phyloP scores from a whole-genome alignment of 2,888 invertebrate species.

The Drosophila austrosaltans region DNA sequence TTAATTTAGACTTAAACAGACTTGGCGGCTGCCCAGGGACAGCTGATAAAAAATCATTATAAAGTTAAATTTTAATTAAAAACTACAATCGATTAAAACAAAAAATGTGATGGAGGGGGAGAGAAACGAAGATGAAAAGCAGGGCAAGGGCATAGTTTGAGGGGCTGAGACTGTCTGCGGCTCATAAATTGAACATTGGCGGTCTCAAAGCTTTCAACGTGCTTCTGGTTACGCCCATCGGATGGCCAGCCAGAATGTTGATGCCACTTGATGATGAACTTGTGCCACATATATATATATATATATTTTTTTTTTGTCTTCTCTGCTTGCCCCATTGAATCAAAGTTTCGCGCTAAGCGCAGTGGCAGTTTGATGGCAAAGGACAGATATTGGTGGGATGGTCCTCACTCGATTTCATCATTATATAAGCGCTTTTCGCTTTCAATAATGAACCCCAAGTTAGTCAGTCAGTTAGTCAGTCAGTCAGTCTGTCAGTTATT shows the following conservation, averaged over 20 bases:
- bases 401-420: conserved; percentile 34
- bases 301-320: conserved; percentile 10
- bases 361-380: conserved; percentile 70
- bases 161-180: conserved; percentile 66
- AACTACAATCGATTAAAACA: conserved; percentile 73
- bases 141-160: conserved; percentile 25
- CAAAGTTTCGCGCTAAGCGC: conserved; percentile 49
- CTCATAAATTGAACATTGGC: conserved; percentile 74
- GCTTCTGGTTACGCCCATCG: conserved; percentile 50
- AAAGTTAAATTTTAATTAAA: conserved; percentile 82
- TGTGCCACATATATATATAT: conserved; percentile 78
- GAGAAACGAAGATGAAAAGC: conserved; percentile 24
- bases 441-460: conserved; percentile 65
- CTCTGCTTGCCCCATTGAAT: conserved; percentile 42
- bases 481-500: conserved; percentile 11
- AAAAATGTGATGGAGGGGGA: neutral
- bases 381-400: conserved; percentile 53
- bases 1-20: conserved; percentile 79
- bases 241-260: conserved; percentile 10
- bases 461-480: conserved; percentile 7
- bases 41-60: conserved; percentile 83
- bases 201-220: conserved; percentile 71
- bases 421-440: conserved; percentile 70
- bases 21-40: conserved; percentile 43
- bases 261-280: conserved; percentile 67